Conservation (phyloP, 2,797 vertebrate species). For the Halcyon leucocephala region DNA sequence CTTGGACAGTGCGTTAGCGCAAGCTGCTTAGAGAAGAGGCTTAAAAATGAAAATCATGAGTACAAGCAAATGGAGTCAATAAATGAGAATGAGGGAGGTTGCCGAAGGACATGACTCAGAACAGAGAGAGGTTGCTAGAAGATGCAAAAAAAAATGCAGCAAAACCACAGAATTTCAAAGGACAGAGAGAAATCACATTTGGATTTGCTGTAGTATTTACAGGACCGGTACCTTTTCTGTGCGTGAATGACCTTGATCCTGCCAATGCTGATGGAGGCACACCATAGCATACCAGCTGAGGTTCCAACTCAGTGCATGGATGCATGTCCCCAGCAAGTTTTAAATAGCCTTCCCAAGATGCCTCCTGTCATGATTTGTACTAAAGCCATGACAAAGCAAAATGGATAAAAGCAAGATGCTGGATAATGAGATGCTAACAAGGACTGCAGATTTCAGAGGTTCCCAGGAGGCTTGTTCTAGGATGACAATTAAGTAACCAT, state of each 20-base stretch:
- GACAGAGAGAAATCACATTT: not conserved
- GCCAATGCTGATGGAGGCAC: not conserved
- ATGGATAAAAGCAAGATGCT: not conserved
- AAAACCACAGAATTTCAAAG: not conserved
- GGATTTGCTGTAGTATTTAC: not conserved
- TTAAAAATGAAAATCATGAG: not conserved
- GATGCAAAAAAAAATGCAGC: not conserved
- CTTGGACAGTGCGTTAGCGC: not conserved
- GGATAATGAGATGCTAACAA: conserved; percentile 8
- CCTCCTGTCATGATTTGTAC: not conserved
- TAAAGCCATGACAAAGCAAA: not conserved
- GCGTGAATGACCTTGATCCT: not conserved
- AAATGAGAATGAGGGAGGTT: not conserved
- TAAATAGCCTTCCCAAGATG: not conserved
- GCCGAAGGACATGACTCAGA: not conserved
- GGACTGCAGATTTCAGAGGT: not conserved
- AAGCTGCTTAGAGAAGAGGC: not conserved
- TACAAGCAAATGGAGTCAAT: not conserved
- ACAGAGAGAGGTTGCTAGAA: not conserved
- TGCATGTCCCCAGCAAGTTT: not conserved
- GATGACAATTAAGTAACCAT: not conserved
- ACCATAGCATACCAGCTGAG: not conserved
- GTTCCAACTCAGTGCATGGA: not conserved
- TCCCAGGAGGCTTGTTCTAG: not conserved
- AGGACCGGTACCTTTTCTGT: not conserved